Conservation (phyloP, 2,888 invertebrate species). For the Melanophora roralis region DNA sequence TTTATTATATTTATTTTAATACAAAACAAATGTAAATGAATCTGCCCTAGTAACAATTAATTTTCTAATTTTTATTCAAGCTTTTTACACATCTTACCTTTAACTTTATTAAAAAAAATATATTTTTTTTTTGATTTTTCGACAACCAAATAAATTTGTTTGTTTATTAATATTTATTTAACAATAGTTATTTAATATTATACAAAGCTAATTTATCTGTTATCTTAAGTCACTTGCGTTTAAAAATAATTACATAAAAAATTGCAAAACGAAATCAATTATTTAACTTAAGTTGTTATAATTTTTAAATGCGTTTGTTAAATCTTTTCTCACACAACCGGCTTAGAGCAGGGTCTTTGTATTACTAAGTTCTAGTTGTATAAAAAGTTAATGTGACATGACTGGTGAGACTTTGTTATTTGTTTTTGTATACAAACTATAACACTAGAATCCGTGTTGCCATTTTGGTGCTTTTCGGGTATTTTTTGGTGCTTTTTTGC, state of each 20-base stretch:
- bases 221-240: neutral
- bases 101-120: no score
- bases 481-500: no score
- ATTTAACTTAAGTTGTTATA: neutral
- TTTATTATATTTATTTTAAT: no score
- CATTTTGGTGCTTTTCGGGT: no score
- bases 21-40: no score
- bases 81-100: no score
- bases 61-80: no score
- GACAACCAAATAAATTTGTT: neutral
- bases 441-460: no score
- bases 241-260: neutral
- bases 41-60: no score
- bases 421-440: neutral
- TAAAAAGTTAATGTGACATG: constrained; percentile 33
- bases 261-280: neutral
- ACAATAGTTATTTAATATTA: neutral
- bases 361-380: constrained; percentile 39
- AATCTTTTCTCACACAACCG: constrained; percentile 49
- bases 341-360: constrained; percentile 46
- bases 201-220: no score
- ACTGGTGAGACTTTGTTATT: constrained; percentile 19
- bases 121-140: neutral
- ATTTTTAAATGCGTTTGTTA: neutral
- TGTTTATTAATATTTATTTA: constrained; percentile 16